phyloP scores from a whole-genome alignment of 2,797 vertebrate genomes.

The Pangasius larnaudii region DNA sequence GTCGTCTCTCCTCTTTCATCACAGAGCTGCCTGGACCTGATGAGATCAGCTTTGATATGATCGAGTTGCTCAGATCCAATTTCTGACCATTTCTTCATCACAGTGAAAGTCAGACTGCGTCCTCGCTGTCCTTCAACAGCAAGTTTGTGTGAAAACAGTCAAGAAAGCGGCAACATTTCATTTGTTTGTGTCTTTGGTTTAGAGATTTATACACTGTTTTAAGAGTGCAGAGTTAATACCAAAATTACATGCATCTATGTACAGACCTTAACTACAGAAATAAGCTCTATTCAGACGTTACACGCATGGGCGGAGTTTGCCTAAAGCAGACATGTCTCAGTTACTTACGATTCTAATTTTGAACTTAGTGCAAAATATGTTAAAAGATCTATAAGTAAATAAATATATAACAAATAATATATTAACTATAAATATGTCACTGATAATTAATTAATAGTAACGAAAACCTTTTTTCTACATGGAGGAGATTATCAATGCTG shows the following conservation, averaged over 20 bases:
- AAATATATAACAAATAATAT: too few relatives aligned
- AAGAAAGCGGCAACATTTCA: neutral
- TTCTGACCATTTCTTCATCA: slow-evolving; percentile 35
- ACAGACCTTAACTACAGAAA: neutral
- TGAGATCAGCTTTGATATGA: slow-evolving; percentile 52
- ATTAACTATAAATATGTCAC: too few relatives aligned
- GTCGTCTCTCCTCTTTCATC: slow-evolving; percentile 54
- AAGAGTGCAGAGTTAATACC: neutral
- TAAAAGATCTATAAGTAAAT: too few relatives aligned
- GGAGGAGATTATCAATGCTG: too few relatives aligned
- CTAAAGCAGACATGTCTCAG: neutral
- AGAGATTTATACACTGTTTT: neutral
- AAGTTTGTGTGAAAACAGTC: neutral
- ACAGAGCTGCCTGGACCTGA: slow-evolving; percentile 41
- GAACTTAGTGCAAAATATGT: too few relatives aligned
- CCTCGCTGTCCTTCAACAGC: slow-evolving; percentile 4
- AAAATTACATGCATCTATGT: neutral
- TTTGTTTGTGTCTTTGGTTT: neutral
- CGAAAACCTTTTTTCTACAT: too few relatives aligned
- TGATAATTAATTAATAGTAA: too few relatives aligned
- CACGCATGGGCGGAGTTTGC: neutral
- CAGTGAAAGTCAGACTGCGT: neutral
- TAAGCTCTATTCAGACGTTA: neutral
- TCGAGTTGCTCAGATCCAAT: slow-evolving; percentile 43
- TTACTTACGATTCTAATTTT: neutral